Conservation (phyloP, 1,140 invertebrate species). For the Popillia japonica region DNA sequence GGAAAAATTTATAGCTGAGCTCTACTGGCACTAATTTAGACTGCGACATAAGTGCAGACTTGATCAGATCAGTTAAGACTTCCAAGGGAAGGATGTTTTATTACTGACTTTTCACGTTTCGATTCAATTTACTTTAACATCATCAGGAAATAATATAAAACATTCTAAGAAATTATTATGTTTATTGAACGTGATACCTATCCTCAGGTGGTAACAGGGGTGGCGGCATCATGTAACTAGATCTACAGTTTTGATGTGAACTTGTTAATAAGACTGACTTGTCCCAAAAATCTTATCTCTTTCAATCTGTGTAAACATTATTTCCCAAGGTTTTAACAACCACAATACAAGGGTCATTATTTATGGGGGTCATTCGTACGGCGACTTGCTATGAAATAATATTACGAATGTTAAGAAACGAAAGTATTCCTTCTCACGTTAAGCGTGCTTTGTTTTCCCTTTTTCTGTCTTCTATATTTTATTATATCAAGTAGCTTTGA, state of each 20-base stretch:
- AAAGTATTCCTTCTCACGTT: conserved; percentile 39
- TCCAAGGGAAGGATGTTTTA: no score
- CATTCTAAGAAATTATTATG: no score
- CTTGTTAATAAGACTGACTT: conserved; percentile 50
- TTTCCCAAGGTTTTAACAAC: conserved; percentile 48
- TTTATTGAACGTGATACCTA: neutral
- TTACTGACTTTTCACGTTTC: no score
- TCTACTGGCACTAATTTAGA: no score
- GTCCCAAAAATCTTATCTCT: conserved; percentile 51
- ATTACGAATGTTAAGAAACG: conserved; percentile 45
- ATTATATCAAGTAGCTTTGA: conserved; percentile 10
- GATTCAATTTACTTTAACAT: no score
- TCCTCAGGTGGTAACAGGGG: conserved; percentile 11
- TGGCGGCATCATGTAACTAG: conserved; percentile 33
- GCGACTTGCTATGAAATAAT: conserved; percentile 41
- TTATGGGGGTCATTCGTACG: conserved; percentile 47
- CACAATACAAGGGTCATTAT: conserved; percentile 46
- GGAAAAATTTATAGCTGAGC: no score
- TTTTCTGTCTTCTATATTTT: conserved; percentile 20
- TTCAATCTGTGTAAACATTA: conserved; percentile 50
- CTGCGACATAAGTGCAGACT: no score
- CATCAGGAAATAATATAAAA: no score
- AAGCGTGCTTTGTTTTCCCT: conserved; percentile 34
- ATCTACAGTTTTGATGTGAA: conserved; percentile 47
- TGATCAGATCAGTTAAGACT: no score